phyloP scores from a whole-genome alignment of 2,888 invertebrate species.

The Pseudoips prasinana region DNA sequence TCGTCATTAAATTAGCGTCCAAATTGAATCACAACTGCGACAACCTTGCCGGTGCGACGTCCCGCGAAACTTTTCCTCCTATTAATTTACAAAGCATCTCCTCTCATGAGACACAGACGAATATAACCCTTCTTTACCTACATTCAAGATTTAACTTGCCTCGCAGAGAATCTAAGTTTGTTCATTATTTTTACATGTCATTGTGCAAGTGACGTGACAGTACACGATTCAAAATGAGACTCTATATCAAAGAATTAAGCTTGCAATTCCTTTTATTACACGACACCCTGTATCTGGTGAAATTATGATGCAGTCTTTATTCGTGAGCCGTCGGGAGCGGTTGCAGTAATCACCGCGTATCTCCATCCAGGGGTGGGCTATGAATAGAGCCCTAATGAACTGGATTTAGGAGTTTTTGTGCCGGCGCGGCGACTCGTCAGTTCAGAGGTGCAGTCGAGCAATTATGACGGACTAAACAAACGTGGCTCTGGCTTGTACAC shows the following conservation, averaged over 20 bases:
- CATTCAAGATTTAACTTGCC: conserved; percentile 58
- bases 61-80: conserved; percentile 80
- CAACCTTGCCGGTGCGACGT: conserved; percentile 76
- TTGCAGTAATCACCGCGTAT: conserved; percentile 83
- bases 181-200: conserved; percentile 82
- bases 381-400: conserved; percentile 82
- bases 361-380: conserved; percentile 79
- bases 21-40: conserved; percentile 82
- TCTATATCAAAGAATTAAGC: conserved; percentile 53
- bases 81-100: conserved; percentile 81
- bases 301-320: conserved; percentile 83
- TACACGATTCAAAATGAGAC: conserved; percentile 53
- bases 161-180: conserved; percentile 60
- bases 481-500: conserved; percentile 53
- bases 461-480: conserved; percentile 79
- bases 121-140: conserved; percentile 46
- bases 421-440: conserved; percentile 74
- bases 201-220: conserved; percentile 75
- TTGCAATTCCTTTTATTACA: conserved; percentile 50
- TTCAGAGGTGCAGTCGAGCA: conserved; percentile 75
- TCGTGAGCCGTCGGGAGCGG: conserved; percentile 82
- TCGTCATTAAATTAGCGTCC: conserved; percentile 81
- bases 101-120: conserved; percentile 42
- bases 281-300: conserved; percentile 76
- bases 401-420: conserved; percentile 82